Percentiles rank a stretch among this genome's conserved stretches.
Evolutionary conservation across 2,113 vertebrate genomes (phyloP).

Genomic region (Psittacara wagleri): DNA sequence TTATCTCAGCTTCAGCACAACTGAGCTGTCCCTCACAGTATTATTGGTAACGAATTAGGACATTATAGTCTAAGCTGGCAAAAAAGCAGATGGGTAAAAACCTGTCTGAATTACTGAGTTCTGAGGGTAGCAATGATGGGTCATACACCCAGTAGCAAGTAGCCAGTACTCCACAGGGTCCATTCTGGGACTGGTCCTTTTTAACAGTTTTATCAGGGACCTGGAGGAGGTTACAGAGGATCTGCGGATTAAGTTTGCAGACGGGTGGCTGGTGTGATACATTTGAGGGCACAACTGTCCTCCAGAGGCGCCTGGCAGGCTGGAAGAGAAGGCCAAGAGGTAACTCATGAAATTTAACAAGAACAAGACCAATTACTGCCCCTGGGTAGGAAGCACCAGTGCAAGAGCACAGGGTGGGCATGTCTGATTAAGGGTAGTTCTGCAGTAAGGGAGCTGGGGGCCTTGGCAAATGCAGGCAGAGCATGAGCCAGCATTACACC

Average conservation of each 20-base stretch:
- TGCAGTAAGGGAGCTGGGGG: background rate
- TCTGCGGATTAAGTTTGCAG: background rate
- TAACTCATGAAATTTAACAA: background rate
- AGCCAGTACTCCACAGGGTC: background rate
- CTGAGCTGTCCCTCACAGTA: background rate
- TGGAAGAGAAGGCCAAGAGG: background rate
- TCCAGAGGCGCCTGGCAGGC: background rate
- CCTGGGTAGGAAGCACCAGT: background rate
- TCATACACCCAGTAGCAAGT: background rate
- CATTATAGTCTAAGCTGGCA: background rate
- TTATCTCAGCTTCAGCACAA: background rate
- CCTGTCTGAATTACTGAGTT: background rate
- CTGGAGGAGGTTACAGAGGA: background rate
- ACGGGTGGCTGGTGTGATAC: background rate
- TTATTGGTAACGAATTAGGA: background rate
- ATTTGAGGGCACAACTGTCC: background rate
- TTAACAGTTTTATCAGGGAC: background rate
- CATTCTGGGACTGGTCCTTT: background rate
- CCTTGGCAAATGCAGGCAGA: background rate
- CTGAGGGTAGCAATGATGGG: background rate
- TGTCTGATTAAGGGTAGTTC: background rate
- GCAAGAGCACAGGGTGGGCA: too few species aligned
- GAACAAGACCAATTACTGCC: background rate
- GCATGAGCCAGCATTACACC: background rate
- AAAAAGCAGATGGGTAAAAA: background rate